Conservation (phyloP, 1,140 invertebrate species). For the Prorops nasuta region DNA sequence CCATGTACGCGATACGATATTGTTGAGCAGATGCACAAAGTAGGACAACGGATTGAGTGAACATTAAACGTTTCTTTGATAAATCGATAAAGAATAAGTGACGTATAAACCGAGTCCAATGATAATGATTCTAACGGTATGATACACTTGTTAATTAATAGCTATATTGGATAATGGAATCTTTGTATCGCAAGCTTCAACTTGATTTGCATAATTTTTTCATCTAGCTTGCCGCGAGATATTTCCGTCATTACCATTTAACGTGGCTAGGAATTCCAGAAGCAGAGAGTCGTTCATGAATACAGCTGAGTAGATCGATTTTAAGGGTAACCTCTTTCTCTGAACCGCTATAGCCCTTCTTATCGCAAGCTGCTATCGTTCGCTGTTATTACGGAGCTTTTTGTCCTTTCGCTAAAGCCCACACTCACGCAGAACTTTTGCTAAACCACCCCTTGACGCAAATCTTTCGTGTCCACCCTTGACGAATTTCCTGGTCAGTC, state of each 20-base stretch:
- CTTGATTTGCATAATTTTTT: neutral
- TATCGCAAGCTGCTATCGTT: constrained; percentile 19
- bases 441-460: constrained; percentile 9
- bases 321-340: constrained; percentile 16
- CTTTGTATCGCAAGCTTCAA: neutral
- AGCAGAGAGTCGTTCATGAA: constrained; percentile 25
- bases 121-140: neutral
- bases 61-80: too few species aligned
- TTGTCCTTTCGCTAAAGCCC: constrained; percentile 3
- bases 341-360: constrained; percentile 9
- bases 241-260: constrained; percentile 30
- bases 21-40: too few species aligned
- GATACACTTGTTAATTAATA: neutral
- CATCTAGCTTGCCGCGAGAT: constrained; percentile 7
- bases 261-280: constrained; percentile 25
- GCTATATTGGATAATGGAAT: neutral
- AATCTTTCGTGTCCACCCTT: neutral
- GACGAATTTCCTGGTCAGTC: constrained; percentile 16
- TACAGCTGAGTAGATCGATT: constrained; percentile 22
- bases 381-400: constrained; percentile 9
- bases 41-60: too few species aligned
- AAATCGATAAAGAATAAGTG: too few species aligned
- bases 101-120: too few species aligned
- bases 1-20: too few species aligned
- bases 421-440: constrained; percentile 13